Conservation (phyloP, 2,797 vertebrate genomes). For the Amphiprion clarkii region DNA sequence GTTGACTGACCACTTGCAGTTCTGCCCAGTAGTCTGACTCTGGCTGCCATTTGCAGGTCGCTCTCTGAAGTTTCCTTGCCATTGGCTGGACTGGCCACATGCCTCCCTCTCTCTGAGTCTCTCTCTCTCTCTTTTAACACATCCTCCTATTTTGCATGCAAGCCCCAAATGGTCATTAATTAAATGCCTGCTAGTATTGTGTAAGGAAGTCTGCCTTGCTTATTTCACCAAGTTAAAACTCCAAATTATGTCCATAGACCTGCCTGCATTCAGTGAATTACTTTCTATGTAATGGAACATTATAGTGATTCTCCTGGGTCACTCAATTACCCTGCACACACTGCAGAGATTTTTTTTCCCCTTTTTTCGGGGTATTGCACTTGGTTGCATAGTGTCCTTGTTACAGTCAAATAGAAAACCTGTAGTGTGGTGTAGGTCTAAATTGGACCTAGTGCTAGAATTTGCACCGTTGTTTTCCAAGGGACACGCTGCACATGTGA, state of each 20-base stretch:
- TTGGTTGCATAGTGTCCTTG: constrained; percentile 73
- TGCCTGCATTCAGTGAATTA: constrained; percentile 60
- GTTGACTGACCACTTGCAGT: constrained; percentile 82
- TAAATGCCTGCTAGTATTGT: constrained; percentile 72
- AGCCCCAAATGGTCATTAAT: constrained; percentile 74
- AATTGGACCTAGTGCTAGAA: constrained; percentile 74
- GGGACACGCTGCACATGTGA: constrained; percentile 55
- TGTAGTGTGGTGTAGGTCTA: constrained; percentile 73
- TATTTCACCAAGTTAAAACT: constrained; percentile 63
- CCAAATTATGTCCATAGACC: constrained; percentile 64
- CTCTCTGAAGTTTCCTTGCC: constrained; percentile 71
- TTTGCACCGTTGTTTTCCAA: constrained; percentile 60
- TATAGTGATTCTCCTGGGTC: constrained; percentile 62
- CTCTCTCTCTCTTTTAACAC: constrained; percentile 23
- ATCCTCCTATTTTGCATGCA: constrained; percentile 72
- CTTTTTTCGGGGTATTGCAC: constrained; percentile 62
- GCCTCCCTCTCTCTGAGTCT: constrained; percentile 25
- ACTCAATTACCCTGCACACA: constrained; percentile 66
- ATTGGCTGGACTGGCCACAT: constrained; percentile 55
- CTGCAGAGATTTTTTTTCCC: constrained; percentile 57
- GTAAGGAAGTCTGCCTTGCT: constrained; percentile 62
- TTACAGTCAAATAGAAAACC: constrained; percentile 72
- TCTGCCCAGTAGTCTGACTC: constrained; percentile 72
- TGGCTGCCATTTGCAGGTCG: constrained; percentile 73
- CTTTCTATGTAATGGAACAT: constrained; percentile 71